Base-by-base conservation (phyloP, 2,888 invertebrate genomes). In the Cryptus viduatorius region DNA sequence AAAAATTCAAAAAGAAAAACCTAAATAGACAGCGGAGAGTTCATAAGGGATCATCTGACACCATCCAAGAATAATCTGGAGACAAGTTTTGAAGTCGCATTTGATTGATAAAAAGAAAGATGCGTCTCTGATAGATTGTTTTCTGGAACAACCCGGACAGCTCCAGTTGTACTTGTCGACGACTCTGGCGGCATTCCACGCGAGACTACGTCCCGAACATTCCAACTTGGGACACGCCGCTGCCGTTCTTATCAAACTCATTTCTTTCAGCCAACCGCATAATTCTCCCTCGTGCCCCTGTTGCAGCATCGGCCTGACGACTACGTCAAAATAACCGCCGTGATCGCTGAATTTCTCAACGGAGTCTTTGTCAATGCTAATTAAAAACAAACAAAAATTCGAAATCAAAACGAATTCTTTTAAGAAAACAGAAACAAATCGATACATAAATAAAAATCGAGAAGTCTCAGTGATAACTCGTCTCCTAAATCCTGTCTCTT, bases 31-130 rank as follows among this genome's bases (percentile, higher is more conserved):
- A 16, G 95, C 94, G 59, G 95, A 94, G 37, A 93, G 89, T 73
- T 94, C 94, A 7, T 94, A 90, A 50, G 96, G 95, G n/a, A 95
- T 94, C 90, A 95, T 95, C 88, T 96, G 95, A 92, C 96, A 95
- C 96, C 96, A 96, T 0, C 95, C 96, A 56, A 96, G 91, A 78
- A 96, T 95, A 12, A 96, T 93, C 90, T 96, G 95, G 81, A 96
- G 92, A 61, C 95, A 94, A 90, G 95, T 95, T 84, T 95, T 94
- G 69, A 96, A 93, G 79, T 95, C 95, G 90, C 96, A 96, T 87
- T 95, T 96, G 16, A 96, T 92, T 61, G 95, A 94, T n/a, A 95
- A 93, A 90, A 96, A 96, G 88, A 96, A 95, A 0, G 96, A 96
- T 77, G 94, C 92, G 14, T 94, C 94, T 79, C 95, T 91, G 56